Base-by-base conservation (phyloP, 2,113 vertebrate species). In the Sturnira hondurensis region DNA sequence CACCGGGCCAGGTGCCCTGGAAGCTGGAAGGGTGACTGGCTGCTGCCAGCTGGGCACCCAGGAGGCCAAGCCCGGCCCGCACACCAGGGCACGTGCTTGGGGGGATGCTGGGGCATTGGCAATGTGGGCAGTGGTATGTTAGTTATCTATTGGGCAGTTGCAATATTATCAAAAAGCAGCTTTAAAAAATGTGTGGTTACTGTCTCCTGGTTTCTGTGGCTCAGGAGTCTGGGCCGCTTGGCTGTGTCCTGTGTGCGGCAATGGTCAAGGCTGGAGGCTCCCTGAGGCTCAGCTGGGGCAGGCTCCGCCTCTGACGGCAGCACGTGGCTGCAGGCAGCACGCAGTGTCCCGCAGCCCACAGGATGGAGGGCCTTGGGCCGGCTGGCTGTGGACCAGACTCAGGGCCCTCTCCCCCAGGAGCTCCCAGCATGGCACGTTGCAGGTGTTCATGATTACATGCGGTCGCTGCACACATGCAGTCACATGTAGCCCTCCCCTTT, bases 1-100 rank as follows among this genome's bases (percentile, higher is more conserved):
- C 43, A 0, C 36, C 5, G 22, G 4, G 20, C 45, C 0, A 28
- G 17, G 12, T 9, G 22, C 15, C 0, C 41, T 4, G 4, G 47
- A 28, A 4, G 5, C 8, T 3, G 90, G 28, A n/a, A 67, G 50
- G 73, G 26, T 20, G 2, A 12, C 4, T 1, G 9, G 33, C 52
- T 71, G 45, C 52, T 71, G 45, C 81, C 0, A 1, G 83, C n/a
- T 5, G n/a, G 24, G 22, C 1, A 8, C 7, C 86, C 0, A 15
- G 71, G 56, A 4, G 20, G 61, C 68, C 22, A 61, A 61, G 56
- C 24, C 56, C 16, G 2, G 56, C 56, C 56, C 1, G 24, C 24
- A 12, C 58, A 26, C 58, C 24, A 61, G 24, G n/a, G n/a, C n/a
- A n/a, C n/a, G n/a, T n/a, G n/a, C n/a, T n/a, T n/a, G n/a, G 58